These are phyloP conservation scores for Campoplex capitator DNA, from an alignment of 2,888 invertebrate species.

Conservation along the genomic window DNA sequence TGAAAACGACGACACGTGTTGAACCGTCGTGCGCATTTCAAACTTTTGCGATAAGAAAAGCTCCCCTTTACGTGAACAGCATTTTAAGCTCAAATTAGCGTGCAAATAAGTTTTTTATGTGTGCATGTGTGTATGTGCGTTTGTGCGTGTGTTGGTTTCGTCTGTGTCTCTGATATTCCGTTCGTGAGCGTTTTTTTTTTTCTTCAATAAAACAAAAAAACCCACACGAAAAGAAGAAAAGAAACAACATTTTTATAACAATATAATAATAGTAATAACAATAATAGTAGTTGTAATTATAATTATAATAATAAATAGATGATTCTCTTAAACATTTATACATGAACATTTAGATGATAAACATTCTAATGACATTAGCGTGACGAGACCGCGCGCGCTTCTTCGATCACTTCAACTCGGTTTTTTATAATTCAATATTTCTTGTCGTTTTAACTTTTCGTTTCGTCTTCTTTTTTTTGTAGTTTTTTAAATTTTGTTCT, in stretches of 20 bases:
- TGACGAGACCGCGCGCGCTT: constrained; percentile 39
- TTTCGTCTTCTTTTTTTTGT: constrained; percentile 33
- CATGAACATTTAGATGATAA: constrained; percentile 71
- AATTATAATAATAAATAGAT: constrained; percentile 71
- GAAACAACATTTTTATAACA: constrained; percentile 75
- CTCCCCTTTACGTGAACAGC: constrained; percentile 65
- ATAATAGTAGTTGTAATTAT: constrained; percentile 70
- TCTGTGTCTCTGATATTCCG: constrained; percentile 76
- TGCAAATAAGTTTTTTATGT: constrained; percentile 67
- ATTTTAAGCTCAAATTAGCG: constrained; percentile 77
- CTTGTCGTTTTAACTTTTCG: constrained; percentile 30
- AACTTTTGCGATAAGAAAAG: constrained; percentile 67
- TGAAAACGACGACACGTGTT: constrained; percentile 27
- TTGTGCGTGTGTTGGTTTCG: constrained; percentile 29
- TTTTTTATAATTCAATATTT: constrained; percentile 28
- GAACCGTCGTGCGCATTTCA: constrained; percentile 62
- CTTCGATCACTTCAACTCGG: constrained; percentile 42
- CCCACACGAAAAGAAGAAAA: constrained; percentile 74
- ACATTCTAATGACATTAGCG: constrained; percentile 64
- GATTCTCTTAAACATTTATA: constrained; percentile 73
- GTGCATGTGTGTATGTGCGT: constrained; percentile 10
- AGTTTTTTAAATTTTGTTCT: neutral
- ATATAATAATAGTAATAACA: constrained; percentile 66
- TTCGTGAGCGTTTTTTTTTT: constrained; percentile 74
- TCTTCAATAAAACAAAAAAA: constrained; percentile 63